A percentile compares a stretch with the other conserved stretches of the same genome.
phyloP scores from a whole-genome alignment of 2,797 vertebrate genomes.

The Mus caroli region DNA sequence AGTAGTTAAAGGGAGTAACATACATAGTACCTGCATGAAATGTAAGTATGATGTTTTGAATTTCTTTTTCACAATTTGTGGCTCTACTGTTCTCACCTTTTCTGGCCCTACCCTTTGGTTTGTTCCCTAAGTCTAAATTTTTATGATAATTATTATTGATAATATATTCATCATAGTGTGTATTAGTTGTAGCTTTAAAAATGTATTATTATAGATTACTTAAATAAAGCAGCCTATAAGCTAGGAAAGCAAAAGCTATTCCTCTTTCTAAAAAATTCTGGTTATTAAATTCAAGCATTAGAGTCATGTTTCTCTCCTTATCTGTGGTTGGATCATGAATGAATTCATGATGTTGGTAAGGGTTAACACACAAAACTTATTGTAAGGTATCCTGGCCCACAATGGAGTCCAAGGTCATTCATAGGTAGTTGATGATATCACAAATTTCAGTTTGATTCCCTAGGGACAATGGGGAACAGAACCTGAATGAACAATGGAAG shows the following conservation, averaged over 20 bases:
- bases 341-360: not conserved
- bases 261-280: not conserved
- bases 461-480: not conserved
- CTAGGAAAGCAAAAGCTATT: not conserved
- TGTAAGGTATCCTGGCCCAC: not conserved
- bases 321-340: not conserved
- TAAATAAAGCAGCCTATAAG: not conserved
- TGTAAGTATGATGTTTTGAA: not conserved
- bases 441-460: not conserved
- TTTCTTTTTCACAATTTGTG: not conserved
- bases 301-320: not conserved
- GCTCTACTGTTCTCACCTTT: not conserved
- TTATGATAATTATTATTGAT: not conserved
- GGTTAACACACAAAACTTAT: not conserved
- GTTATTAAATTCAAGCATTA: not conserved
- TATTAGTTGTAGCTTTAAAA: not conserved
- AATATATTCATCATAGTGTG: constrained; percentile 5
- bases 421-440: not conserved
- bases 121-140: not conserved
- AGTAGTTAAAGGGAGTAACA: constrained; percentile 36
- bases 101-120: not conserved
- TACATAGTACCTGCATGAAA: not conserved
- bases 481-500: not conserved
- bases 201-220: not conserved
- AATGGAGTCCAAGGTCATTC: not conserved